These are phyloP conservation scores for Gymnogyps californianus DNA, from an alignment of 2,113 vertebrate genomes.

Conservation along the genomic window DNA sequence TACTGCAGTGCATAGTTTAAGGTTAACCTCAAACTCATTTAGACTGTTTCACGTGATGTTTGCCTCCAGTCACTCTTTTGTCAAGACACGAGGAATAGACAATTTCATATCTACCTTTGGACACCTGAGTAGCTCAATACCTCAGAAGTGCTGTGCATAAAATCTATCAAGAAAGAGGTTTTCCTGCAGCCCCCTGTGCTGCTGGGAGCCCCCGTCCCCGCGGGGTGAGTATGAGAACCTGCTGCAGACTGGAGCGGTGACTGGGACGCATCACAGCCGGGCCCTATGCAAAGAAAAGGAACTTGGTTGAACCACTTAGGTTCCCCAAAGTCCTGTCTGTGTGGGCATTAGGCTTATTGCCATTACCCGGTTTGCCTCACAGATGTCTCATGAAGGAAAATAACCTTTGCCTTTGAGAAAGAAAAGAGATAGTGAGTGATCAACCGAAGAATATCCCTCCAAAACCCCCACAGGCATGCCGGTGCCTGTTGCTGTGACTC, in stretches of 20 bases:
- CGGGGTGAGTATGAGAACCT: not conserved
- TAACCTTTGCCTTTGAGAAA: not conserved
- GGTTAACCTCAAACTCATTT: not conserved
- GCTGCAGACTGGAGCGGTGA: not conserved
- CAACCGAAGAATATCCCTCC: not conserved
- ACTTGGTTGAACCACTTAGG: not conserved
- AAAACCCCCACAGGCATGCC: not conserved
- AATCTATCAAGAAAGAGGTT: not conserved
- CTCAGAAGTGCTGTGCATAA: not conserved
- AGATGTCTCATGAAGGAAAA: not conserved
- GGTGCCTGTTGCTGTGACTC: not conserved
- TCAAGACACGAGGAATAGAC: not conserved
- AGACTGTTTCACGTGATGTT: not conserved
- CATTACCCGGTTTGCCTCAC: not conserved
- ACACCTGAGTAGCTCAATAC: not conserved
- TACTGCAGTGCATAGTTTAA: not conserved
- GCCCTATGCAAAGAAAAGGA: not conserved
- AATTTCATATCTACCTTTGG: not conserved
- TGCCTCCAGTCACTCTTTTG: not conserved
- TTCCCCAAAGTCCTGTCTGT: not conserved
- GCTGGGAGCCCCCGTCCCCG: not conserved
- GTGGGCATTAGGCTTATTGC: not conserved
- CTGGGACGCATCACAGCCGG: too few species aligned
- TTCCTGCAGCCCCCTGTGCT: not conserved
- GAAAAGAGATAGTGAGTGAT: not conserved